Evolutionary conservation across 2,113 vertebrate species (phyloP), one percentile per base, ranked within the genome.

Genomic region (Nesogale talazaci): DNA sequence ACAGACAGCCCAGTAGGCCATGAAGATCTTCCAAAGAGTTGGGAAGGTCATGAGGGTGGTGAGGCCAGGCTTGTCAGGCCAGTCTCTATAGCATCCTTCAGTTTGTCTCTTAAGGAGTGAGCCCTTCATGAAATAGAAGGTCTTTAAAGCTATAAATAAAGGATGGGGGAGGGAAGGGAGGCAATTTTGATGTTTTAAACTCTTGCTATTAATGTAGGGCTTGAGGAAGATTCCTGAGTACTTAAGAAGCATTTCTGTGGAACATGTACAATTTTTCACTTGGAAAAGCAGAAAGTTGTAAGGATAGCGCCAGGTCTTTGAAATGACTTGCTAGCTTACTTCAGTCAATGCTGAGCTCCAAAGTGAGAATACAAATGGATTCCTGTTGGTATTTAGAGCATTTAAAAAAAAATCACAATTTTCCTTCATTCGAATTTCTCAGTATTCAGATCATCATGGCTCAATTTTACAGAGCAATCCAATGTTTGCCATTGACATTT

Each of bases 301-400:
- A 84, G 88, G 89, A 90, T 11, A 17, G 74, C 92, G 84, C n/a
- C 19, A 81, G 23, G 42, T 81, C 42, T 89, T 17, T 82, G 20
- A 74, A 95, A 88, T 93, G 89, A 82, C 52, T 79, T 94, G 67
- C 69, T 56, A 94, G 92, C 70, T 93, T 80, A 56, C 11, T 92
- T 61, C 25, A 3, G 61, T 85, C 40, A 90, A 95, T 86, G 29
- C 22, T 57, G 36, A 93, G 78, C 59, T 88, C 31, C 31, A 78
- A 90, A 91, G 42, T 75, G 86, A 91, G 42, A 84, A 29, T 4
- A 7, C 4, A 88, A 42, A 57, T 11, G 36, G 25, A 91, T 63
- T 93, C 85, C 25, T 52, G n/a, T 77, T 38, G 79, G 17, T 31
- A 59, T 27, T 59, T 72, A 27, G 22, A 84, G 56, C 9, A 83